These are phyloP conservation scores for Notocelia uddmanniana DNA, from an alignment of 2,888 invertebrate genomes.

Conservation along the genomic window DNA sequence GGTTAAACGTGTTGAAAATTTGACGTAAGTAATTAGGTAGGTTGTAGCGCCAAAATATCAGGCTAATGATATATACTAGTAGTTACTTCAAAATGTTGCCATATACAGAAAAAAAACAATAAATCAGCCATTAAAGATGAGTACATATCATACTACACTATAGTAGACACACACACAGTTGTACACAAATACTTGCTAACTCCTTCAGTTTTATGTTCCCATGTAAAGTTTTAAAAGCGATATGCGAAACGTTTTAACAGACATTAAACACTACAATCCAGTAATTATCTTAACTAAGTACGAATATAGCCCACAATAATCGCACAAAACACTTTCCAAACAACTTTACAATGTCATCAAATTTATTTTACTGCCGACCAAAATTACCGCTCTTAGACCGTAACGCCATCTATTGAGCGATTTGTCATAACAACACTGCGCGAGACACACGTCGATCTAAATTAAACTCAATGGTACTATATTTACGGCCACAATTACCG, in stretches of 20 bases:
- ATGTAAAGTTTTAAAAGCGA: constrained; percentile 13
- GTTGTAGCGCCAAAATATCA: too few relatives aligned
- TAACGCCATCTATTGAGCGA: constrained; percentile 51
- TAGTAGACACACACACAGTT: too few relatives aligned
- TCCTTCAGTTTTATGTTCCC: too few relatives aligned
- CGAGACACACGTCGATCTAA: constrained; percentile 51
- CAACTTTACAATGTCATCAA: constrained; percentile 47
- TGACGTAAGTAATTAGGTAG: too few relatives aligned
- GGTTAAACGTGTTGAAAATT: too few relatives aligned
- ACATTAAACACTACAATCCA: constrained; percentile 40
- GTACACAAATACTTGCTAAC: too few relatives aligned
- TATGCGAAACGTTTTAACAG: constrained; percentile 30
- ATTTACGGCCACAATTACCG: constrained; percentile 73
- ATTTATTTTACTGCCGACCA: constrained; percentile 44
- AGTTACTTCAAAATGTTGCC: not conserved
- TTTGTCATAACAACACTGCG: constrained; percentile 55
- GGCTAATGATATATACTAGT: too few relatives aligned
- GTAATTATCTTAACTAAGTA: constrained; percentile 44
- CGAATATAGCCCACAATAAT: constrained; percentile 44
- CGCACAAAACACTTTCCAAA: constrained; percentile 45
- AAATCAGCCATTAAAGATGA: not conserved
- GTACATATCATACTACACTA: not conserved
- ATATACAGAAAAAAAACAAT: not conserved
- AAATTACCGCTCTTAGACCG: constrained; percentile 41
- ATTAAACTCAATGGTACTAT: constrained; percentile 64